Evolutionary conservation across 1,140 invertebrate genomes (phyloP), one percentile per base, ranked within the genome.

Genomic region (Episyrphus balteatus): DNA sequence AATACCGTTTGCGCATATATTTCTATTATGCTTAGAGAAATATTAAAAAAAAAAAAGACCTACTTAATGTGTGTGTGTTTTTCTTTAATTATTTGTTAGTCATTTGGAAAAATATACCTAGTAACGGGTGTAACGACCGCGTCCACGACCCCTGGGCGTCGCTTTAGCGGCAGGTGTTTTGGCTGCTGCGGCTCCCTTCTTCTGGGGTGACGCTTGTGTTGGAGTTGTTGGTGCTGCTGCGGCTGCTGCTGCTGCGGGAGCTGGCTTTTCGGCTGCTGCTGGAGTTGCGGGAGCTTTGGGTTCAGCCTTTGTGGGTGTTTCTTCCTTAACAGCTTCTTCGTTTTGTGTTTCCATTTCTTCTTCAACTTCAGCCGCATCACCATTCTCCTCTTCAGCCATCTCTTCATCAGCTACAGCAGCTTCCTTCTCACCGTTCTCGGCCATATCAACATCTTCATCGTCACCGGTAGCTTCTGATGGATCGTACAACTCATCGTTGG

Each of bases 111-210:
- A 5, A 18, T 42, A 17, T 7, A 12, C 26, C 33, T 66, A 66
- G 45, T 62, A 67, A 46, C 64, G 54, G 46, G 65, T 66, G 56
- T 67, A 67, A 26, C 64, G 58, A 14, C 61, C 61, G 30, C 64
- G 61, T 3, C 60, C 60, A 30, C 64, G 63, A 45, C 59, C 57
- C 10, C 64, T 61, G 47, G 64, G 61, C 47, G 61, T 61, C 38
- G 58, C 57, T 50, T 49, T 52, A 5, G 62, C 60, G 9, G 17
- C 38, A 34, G 15, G 59, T 50, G 9, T 51, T 54, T 41, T 60
- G 44, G 34, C 51, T 47, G 18, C 48, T 42, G 5, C 59, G 42
- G 33, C 57, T 53, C 58, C 52, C 51, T 62, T 62, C 21, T 63
- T 63, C 52, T 42, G 61, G 58, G 61, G 58, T 17, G 60, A 49